Evolutionary conservation across 2,888 invertebrate genomes (phyloP).

Genomic region (Drosophila quasianomalipes): DNA sequence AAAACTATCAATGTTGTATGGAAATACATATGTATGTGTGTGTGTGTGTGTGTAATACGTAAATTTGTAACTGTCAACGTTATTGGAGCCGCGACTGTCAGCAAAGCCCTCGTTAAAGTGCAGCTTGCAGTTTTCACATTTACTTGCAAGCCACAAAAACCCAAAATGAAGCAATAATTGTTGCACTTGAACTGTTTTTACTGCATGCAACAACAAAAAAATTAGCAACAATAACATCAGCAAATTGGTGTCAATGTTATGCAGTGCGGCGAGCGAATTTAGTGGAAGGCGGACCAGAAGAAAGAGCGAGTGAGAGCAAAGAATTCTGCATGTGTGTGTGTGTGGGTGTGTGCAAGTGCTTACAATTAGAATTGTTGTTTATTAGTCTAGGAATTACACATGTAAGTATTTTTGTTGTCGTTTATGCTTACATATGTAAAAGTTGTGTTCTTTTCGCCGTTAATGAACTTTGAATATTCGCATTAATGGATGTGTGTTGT

Average conservation of each 20-base stretch:
- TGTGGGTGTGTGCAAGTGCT: conserved; percentile 45
- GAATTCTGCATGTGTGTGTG: conserved; percentile 4
- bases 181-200: conserved; percentile 66
- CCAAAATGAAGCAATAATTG: conserved; percentile 54
- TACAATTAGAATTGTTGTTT: conserved; percentile 62
- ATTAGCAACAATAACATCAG: conserved; percentile 45
- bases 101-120: conserved; percentile 22
- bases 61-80: conserved; percentile 32
- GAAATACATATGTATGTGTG: conserved; percentile 24
- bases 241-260: conserved; percentile 71
- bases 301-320: conserved; percentile 21
- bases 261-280: conserved; percentile 29
- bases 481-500: conserved; percentile 37
- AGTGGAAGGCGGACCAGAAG: conserved; percentile 2
- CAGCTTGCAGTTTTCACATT: conserved; percentile 48
- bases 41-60: conserved; percentile 17
- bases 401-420: conserved; percentile 40
- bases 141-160: conserved; percentile 15
- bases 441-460: conserved; percentile 45
- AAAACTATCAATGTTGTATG: conserved; percentile 39
- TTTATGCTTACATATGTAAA: conserved; percentile 49
- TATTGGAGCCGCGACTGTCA: conserved; percentile 37
- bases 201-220: conserved; percentile 43
- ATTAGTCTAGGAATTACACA: conserved; percentile 69
- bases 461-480: conserved; percentile 58